Base-by-base conservation (phyloP, 1,140 invertebrate species). In the Schlechtendalia chinensis region DNA sequence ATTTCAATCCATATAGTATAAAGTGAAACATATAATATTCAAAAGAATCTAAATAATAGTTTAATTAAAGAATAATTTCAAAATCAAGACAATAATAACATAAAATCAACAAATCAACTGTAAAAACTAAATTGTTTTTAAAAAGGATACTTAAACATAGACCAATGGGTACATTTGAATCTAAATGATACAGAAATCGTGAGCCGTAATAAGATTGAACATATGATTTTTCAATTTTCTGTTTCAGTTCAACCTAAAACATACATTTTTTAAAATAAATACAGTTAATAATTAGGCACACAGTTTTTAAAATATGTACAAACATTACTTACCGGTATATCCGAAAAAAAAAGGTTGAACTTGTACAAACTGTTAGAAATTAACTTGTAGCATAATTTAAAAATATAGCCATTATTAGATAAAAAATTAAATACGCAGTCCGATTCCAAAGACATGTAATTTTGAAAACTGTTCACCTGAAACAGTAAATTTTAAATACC, bases 21-120 rank as follows among this genome's bases (percentile, higher is more conserved):
- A 79, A 79, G 24, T 79, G 22, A 61, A 79, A 79, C 58, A 79
- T 79, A 29, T 79, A 79, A 50, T 27, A 79, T 61, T 79, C 75
- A 79, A 79, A 79, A 47, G 75, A 50, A 61, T 79, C 75, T 79
- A 50, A n/a, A 45, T 39, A 17, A n/a, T 11, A 27, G 3, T 27
- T 27, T 22, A 27, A 11, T 61, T 77, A 58, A 79, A 32, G 39
- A 79, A 63, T 3, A 63, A 63, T 45, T 22, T 63, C 1, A 29
- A 61, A 27, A 29, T 1, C 10, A 47, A 50, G 12, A 47, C 17
- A 71, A 69, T 39, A 65, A 11, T 0, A 12, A 19, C 2, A 71
- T 19, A 53, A 19, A 53, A 71, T 71, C 11, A 27, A 72, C n/a
- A 16, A 4, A 27, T 72, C 12, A 63, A 32, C 16, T 32, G 12